Conservation (phyloP, 1,140 invertebrate genomes). For the Metopolophium dirhodum region DNA sequence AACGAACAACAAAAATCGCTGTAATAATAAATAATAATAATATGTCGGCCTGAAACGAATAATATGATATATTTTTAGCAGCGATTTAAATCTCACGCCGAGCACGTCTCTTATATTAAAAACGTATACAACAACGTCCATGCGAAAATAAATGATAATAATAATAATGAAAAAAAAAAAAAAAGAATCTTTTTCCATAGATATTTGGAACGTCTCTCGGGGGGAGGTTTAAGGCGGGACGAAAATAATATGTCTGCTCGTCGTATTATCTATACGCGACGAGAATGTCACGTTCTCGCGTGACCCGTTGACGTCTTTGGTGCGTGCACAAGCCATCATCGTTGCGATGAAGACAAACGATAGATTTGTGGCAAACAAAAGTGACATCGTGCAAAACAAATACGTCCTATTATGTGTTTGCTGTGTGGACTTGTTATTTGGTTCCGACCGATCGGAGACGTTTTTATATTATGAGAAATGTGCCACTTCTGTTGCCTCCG, state of each 20-base stretch:
- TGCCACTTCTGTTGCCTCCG: neutral
- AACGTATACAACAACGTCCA: neutral
- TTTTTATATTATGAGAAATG: neutral
- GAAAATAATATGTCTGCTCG: neutral
- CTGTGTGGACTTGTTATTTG: neutral
- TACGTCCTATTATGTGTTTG: neutral
- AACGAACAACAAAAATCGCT: neutral
- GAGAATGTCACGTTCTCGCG: neutral
- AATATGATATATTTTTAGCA: neutral
- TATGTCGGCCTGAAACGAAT: neutral
- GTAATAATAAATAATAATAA: neutral
- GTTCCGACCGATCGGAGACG: neutral
- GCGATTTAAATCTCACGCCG: neutral
- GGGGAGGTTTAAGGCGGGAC: neutral
- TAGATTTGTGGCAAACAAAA: neutral
- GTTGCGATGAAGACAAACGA: neutral
- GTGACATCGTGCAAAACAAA: neutral
- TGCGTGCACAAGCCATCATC: neutral
- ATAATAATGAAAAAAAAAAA: neutral
- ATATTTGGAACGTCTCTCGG: neutral
- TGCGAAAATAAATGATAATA: neutral
- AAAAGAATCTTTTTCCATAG: neutral
- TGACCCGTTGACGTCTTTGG: neutral
- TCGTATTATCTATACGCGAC: neutral
- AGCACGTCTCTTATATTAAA: neutral